Evolutionary conservation across 2,888 invertebrate genomes (phyloP).

Genomic region (Caenorhabditis sp.): DNA sequence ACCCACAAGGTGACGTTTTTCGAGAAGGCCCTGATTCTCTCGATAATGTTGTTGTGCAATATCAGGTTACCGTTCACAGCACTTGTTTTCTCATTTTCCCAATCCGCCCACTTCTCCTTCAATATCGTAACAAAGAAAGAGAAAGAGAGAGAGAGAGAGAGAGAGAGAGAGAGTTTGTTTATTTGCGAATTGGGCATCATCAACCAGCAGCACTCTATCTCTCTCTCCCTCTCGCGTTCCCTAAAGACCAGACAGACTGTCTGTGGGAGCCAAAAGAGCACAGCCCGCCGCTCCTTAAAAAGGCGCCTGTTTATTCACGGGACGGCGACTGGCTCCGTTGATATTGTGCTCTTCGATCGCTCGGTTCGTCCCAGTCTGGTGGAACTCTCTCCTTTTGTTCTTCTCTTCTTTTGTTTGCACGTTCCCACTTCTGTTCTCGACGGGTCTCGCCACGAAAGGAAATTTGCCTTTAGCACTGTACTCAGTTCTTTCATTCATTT

Average conservation of each 20-base stretch:
- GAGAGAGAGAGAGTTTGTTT: constrained; percentile 27
- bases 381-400: too few relatives aligned
- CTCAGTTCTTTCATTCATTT: too few relatives aligned
- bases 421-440: too few relatives aligned
- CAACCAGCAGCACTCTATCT: constrained; percentile 15
- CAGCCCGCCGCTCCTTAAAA: background rate
- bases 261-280: constrained; percentile 2
- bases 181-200: constrained; percentile 40
- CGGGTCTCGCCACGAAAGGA: too few relatives aligned
- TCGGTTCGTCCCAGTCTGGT: too few relatives aligned
- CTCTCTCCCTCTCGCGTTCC: background rate
- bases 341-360: too few relatives aligned
- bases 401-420: too few relatives aligned
- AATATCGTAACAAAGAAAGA: constrained; percentile 16
- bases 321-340: too few relatives aligned
- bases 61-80: background rate
- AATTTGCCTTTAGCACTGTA: too few relatives aligned
- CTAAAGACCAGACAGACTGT: constrained; percentile 10
- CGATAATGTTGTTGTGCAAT: background rate
- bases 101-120: constrained; percentile 27
- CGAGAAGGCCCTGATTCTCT: too few relatives aligned
- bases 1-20: too few relatives aligned
- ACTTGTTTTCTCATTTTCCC: constrained; percentile 9
- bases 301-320: constrained; percentile 8
- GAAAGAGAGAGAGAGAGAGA: background rate